A percentile compares a stretch with the other conserved stretches of the same genome.
Conservation (phyloP, 2,113 vertebrate genomes). For the Nanger granti region DNA sequence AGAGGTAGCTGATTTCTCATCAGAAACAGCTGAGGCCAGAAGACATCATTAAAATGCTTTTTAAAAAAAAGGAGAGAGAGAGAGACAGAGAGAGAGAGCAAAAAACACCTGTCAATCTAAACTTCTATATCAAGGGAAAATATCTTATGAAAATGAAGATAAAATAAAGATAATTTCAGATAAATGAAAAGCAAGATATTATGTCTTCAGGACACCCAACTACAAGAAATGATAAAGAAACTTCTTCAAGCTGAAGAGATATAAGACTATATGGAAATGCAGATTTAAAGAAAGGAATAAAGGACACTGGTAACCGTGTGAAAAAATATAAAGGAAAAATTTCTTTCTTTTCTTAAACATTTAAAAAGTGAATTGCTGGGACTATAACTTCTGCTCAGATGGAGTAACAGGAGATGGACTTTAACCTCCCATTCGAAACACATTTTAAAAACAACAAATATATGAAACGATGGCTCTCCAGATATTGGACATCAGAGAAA, state of each 20-base stretch:
- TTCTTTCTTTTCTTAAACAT: neutral
- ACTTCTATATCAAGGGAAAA: neutral
- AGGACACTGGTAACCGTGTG: neutral
- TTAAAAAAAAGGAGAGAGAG: neutral
- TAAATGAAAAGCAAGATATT: neutral
- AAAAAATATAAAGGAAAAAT: neutral
- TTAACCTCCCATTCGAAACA: neutral
- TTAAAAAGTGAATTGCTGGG: neutral
- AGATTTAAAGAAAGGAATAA: neutral
- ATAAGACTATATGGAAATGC: neutral
- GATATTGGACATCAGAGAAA: neutral
- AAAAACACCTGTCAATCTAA: neutral
- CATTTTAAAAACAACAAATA: neutral
- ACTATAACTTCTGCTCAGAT: neutral
- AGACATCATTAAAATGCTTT: neutral
- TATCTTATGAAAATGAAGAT: neutral
- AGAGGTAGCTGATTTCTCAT: neutral
- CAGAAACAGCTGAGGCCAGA: neutral
- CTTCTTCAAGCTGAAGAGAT: neutral
- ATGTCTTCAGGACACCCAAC: neutral
- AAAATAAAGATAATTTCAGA: conserved; percentile 4
- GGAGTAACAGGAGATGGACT: neutral
- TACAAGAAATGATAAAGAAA: neutral
- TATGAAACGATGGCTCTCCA: neutral
- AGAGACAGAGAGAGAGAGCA: neutral